Evolutionary conservation across 2,797 vertebrate species (phyloP).

Genomic region (Enteromius unitaeniatus): DNA sequence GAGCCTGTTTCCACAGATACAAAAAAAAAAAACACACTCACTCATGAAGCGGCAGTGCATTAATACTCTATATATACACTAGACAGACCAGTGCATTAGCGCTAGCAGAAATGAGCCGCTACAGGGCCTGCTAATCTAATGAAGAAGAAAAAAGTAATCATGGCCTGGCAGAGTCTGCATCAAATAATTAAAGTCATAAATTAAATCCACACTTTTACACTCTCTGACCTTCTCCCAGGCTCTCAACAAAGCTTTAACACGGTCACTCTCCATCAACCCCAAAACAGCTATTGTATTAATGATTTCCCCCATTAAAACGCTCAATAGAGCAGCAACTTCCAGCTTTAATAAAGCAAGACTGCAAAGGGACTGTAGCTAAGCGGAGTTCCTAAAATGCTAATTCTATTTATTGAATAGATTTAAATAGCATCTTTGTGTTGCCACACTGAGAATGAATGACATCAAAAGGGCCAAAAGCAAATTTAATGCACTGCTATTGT

Average conservation of each 20-base stretch:
- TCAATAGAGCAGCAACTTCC: slow-evolving; percentile 25
- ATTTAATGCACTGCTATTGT: slow-evolving; percentile 31
- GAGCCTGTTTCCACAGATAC: not conserved
- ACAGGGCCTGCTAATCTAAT: slow-evolving; percentile 47
- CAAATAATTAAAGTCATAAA: slow-evolving; percentile 51
- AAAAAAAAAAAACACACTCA: not conserved
- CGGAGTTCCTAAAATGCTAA: slow-evolving; percentile 27
- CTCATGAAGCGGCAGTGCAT: not conserved
- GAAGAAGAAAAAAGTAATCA: slow-evolving; percentile 44
- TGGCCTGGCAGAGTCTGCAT: slow-evolving; percentile 25
- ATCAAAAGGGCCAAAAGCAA: slow-evolving; percentile 27
- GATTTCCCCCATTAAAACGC: slow-evolving; percentile 29
- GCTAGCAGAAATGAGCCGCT: slow-evolving; percentile 25
- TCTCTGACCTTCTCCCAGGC: slow-evolving; percentile 40
- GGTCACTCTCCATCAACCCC: slow-evolving; percentile 30
- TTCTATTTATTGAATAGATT: slow-evolving; percentile 30
- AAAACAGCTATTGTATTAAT: slow-evolving; percentile 47
- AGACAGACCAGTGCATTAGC: slow-evolving; percentile 42
- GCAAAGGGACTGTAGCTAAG: not conserved
- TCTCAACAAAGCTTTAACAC: slow-evolving; percentile 27
- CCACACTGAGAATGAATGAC: slow-evolving; percentile 23
- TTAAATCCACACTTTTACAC: slow-evolving; percentile 40
- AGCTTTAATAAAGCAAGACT: slow-evolving; percentile 23
- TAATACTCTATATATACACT: slow-evolving; percentile 19
- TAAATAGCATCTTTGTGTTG: slow-evolving; percentile 13